Conservation (phyloP, 2,888 invertebrate species). For the Petrophora chlorosata region DNA sequence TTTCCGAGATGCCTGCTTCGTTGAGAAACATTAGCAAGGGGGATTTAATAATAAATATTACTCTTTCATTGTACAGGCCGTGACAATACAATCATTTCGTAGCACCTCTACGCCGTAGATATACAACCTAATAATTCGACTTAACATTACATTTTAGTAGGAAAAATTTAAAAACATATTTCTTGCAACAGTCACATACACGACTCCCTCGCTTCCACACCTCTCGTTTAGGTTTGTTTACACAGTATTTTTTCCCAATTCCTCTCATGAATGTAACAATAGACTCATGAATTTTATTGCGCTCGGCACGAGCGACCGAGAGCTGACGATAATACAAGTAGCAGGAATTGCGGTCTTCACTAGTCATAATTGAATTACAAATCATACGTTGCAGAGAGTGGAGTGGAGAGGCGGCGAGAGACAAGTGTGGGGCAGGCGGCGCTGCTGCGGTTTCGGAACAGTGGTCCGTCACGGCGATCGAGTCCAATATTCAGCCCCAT, state of each 20-base stretch:
- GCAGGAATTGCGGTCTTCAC: constrained; percentile 41
- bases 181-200: constrained; percentile 13
- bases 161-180: constrained; percentile 4
- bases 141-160: constrained; percentile 1
- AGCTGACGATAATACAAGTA: constrained; percentile 34
- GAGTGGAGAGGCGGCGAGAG: constrained; percentile 8
- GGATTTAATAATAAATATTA: constrained; percentile 19
- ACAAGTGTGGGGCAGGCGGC: constrained; percentile 15
- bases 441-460: constrained; percentile 39
- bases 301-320: constrained; percentile 29
- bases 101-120: constrained; percentile 29
- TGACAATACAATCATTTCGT: constrained; percentile 2
- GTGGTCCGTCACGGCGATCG: constrained; percentile 44
- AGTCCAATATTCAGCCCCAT: constrained; percentile 47
- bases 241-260: constrained; percentile 42
- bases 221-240: constrained; percentile 39
- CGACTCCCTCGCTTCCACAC: constrained; percentile 19
- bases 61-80: not conserved
- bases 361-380: constrained; percentile 58
- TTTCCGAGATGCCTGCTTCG: constrained; percentile 23
- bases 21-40: constrained; percentile 24
- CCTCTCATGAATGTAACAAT: constrained; percentile 58
- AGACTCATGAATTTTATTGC: constrained; percentile 63
- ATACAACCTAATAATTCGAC: constrained; percentile 4
- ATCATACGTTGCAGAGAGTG: constrained; percentile 24